Evolutionary conservation across 2,113 vertebrate genomes (phyloP).

Genomic region (Oncorhynchus kisutch): DNA sequence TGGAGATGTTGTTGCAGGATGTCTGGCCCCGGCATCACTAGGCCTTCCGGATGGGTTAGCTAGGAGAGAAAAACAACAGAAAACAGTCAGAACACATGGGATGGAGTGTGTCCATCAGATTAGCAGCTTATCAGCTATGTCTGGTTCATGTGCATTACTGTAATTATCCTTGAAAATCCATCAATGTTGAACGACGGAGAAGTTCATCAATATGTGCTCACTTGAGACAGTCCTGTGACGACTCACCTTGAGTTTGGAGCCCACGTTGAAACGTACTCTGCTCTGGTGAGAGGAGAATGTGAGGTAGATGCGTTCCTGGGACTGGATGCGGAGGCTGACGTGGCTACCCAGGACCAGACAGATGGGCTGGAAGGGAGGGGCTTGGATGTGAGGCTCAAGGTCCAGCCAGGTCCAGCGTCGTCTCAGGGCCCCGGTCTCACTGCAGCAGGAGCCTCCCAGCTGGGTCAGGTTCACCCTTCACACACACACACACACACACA

Average conservation of each 20-base stretch:
- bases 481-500: neutral
- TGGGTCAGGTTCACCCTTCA: conserved; percentile 57
- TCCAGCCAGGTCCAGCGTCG: conserved; percentile 69
- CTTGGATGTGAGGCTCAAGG: conserved; percentile 42
- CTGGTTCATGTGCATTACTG: no score
- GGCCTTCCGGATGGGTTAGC: conserved; percentile 47
- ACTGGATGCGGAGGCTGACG: conserved; percentile 47
- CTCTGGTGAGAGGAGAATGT: conserved; percentile 39
- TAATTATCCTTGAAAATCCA: no score
- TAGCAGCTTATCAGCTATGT: neutral
- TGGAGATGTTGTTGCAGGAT: conserved; percentile 22
- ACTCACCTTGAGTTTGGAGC: conserved; percentile 63
- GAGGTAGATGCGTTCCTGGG: conserved; percentile 47
- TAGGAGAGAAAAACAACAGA: conserved; percentile 38
- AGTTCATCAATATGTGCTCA: neutral
- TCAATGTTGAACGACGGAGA: no score
- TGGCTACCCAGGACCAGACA: conserved; percentile 51
- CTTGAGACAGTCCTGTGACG: neutral
- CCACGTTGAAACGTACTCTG: conserved; percentile 47
- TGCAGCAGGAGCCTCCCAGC: conserved; percentile 54
- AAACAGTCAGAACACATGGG: neutral
- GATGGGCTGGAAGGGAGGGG: conserved; percentile 59
- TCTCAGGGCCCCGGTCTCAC: conserved; percentile 20
- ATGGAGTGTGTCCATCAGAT: neutral
- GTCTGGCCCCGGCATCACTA: conserved; percentile 6